Evolutionary conservation across 2,113 vertebrate genomes (phyloP), one percentile per base, ranked within the genome.

Genomic region (Oenanthe oenanthe): DNA sequence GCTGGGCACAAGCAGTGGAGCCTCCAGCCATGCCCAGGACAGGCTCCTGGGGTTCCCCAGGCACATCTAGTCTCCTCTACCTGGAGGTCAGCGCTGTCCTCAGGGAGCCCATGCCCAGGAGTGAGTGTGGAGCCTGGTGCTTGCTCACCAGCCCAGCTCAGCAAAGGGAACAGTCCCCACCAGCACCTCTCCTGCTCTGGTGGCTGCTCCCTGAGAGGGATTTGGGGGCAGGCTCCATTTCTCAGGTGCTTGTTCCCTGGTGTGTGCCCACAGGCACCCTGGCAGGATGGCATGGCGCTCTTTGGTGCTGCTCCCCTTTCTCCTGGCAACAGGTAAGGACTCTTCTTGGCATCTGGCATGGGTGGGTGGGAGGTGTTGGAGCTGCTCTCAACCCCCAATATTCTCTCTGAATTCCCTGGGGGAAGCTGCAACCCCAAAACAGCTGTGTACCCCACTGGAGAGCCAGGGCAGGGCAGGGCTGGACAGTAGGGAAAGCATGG

Each of bases 291-390:
- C 60, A 34, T 66, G 75, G 94, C 1, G 1, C 63, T 61, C 14
- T 0, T 32, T 88, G 79, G 51, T 70, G 72, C 63, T 97, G 82
- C 50, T 96, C 14, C 63, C 72, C 63, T 93, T 96, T 68, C 67
- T 97, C 34, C 85, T 97, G 88, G 28, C 42, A 7, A 18, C 90
- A 83, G 96, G 96, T 97, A 24, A 93, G 82, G 71, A 62, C 82
- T 85, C 73, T 70, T 65, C 32, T 88, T 7, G 0, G 20, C 2
- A 1, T 25, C 32, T 61, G 71, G 14, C 32, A 16, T 0, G 3
- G 50, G 17, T 7, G 34, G 63, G 9, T 0, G 1, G 50, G 57
- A 70, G n/a, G 11, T 2, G 0, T 10, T 42, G 54, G 63, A 85
- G 47, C 9, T 34, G 29, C 38, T 88, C 80, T 61, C 34, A 68